Evolutionary conservation across 2,797 vertebrate genomes (phyloP).

Genomic region (Bradypodion ventrale): DNA sequence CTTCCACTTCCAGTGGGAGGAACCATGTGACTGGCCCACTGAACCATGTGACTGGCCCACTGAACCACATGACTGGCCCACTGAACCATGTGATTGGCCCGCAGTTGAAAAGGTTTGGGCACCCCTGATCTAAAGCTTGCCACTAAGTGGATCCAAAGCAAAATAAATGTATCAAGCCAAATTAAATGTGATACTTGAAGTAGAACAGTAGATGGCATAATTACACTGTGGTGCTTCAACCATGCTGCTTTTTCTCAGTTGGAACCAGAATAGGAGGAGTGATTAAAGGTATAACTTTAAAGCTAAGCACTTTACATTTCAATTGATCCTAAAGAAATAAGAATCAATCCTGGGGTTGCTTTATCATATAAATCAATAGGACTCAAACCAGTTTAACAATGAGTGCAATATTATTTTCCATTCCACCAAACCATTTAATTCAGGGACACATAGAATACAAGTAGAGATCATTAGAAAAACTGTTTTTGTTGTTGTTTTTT

Average conservation of each 20-base stretch:
- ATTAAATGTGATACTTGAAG: constrained; percentile 52
- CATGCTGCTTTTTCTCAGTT: not conserved
- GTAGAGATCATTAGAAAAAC: no score
- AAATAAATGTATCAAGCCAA: constrained; percentile 11
- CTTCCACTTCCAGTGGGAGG: no score
- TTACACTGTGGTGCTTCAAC: constrained; percentile 32
- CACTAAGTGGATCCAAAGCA: not conserved
- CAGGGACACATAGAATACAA: no score
- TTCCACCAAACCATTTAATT: not conserved
- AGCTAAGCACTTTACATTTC: not conserved
- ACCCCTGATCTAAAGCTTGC: not conserved
- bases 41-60: no score
- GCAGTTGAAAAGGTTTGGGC: no score
- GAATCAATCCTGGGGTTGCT: not conserved
- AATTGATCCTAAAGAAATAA: not conserved
- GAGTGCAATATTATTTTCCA: not conserved
- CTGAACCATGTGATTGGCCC: no score
- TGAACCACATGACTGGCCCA: no score
- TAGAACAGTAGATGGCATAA: constrained; percentile 59
- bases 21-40: no score
- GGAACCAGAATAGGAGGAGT: not conserved
- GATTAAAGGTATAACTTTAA: not conserved
- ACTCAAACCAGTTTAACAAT: not conserved
- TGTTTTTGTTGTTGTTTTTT: no score
- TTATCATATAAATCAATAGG: not conserved